Percentiles rank a stretch among this genome's conserved stretches.
phyloP scores from a whole-genome alignment of 2,113 vertebrate genomes.

The Ranitomeya imitator region DNA sequence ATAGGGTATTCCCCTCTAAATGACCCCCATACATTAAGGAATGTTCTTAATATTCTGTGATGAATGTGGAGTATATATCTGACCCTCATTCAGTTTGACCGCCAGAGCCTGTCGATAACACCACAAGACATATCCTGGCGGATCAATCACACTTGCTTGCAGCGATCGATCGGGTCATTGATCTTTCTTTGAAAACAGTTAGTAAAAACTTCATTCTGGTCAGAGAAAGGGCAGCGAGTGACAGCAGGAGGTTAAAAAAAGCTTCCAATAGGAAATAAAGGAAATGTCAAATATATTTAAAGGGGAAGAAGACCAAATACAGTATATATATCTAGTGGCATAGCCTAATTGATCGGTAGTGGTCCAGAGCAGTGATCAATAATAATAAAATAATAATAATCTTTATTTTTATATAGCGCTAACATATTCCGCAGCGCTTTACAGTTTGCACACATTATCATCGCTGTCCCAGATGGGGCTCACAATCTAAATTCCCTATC shows the following conservation, averaged over 20 bases:
- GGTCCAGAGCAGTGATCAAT: not conserved
- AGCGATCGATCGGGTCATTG: not conserved
- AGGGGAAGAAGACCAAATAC: not conserved
- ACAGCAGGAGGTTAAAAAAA: not conserved
- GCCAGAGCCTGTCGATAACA: not conserved
- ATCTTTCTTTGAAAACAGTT: conserved; percentile 9
- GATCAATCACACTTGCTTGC: conserved; percentile 25
- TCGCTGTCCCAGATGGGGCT: too few species aligned
- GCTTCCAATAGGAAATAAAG: not conserved
- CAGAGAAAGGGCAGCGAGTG: conserved; percentile 14
- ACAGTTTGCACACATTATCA: too few species aligned
- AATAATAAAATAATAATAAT: too few species aligned
- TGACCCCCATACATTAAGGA: not conserved
- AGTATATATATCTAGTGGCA: too few species aligned
- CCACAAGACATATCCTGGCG: not conserved
- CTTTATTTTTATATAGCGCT: too few species aligned
- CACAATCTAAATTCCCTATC: too few species aligned
- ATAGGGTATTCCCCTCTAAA: not conserved
- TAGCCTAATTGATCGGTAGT: not conserved
- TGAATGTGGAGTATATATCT: not conserved
- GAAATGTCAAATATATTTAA: not conserved
- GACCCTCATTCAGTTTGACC: not conserved
- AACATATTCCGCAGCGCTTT: too few species aligned
- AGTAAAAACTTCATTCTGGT: not conserved
- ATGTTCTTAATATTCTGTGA: not conserved